Evolutionary conservation across 2,113 vertebrate genomes (phyloP).

Genomic region (Aramus guarauna): DNA sequence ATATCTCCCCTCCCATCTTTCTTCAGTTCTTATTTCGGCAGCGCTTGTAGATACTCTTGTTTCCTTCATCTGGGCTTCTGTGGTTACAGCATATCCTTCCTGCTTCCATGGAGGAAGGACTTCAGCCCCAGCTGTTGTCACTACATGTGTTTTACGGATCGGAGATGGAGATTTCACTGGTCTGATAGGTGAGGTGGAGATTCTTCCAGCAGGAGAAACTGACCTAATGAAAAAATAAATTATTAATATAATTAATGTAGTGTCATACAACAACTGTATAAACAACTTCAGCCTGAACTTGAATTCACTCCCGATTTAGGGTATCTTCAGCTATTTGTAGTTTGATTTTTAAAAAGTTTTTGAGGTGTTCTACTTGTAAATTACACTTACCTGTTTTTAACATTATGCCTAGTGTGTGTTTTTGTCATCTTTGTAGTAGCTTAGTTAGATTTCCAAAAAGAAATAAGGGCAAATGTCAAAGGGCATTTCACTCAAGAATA

Average conservation of each 20-base stretch:
- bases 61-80: conserved; percentile 79
- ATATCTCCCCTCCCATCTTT: conserved; percentile 82
- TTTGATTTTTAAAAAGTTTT: not conserved
- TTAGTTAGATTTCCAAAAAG: not conserved
- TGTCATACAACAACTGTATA: not conserved
- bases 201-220: conserved; percentile 86
- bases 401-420: not conserved
- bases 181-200: conserved; percentile 89
- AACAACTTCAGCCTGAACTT: not conserved
- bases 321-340: not conserved
- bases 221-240: conserved; percentile 71
- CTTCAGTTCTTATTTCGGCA: conserved; percentile 81
- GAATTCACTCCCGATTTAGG: not conserved
- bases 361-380: not conserved
- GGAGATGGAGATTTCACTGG: conserved; percentile 90
- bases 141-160: conserved; percentile 74
- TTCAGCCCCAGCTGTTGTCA: conserved; percentile 70
- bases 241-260: not conserved
- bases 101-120: conserved; percentile 96
- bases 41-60: conserved; percentile 73
- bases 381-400: not conserved
- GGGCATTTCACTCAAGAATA: not conserved
- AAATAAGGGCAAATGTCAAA: not conserved
- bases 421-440: not conserved
- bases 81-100: conserved; percentile 73